Evolutionary conservation across 2,888 invertebrate genomes (phyloP), one percentile per base, ranked within the genome.

Genomic region (Drosophila borealis): DNA sequence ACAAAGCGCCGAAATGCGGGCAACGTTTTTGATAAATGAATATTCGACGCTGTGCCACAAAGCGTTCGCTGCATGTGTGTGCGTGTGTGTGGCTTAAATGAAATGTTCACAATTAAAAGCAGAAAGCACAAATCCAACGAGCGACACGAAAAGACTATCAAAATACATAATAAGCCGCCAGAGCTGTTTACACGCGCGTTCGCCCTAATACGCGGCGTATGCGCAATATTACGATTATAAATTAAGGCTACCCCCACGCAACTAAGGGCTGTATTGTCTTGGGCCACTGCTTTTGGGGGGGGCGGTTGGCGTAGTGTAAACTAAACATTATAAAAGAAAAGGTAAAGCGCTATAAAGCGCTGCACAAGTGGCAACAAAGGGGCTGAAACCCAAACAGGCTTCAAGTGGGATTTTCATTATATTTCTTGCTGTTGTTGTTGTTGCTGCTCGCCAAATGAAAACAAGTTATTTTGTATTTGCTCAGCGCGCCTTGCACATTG

Each of bases 91-190:
- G 69, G 74, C 77, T 80, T 88, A 88, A 88, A 85, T 88, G 86
- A 85, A 85, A 88, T 88, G 85, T 83, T 85, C 86, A 85, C 88
- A 85, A 85, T 85, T 85, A 85, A 85, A 88, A 73, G 80, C 78
- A 81, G 80, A 63, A 68, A 77, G 80, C 70, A 61, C 59, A 76
- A 81, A 84, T 81, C 76, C 81, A 76, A 61, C 80, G 62, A 72
- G 53, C 72, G 66, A 74, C 74, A 82, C 73, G 88, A 85, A 85
- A 88, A 85, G 88, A 78, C 86, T 78, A 84, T 78, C 88, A 81
- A 80, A 70, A 78, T 64, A 65, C 64, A 68, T 75, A 65, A 72
- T 67, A 75, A 81, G 76, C 72, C 25, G 60, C 44, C 17, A 54
- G 46, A 46, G 66, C 48, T 75, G 78, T 68, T 72, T 74, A 57